Evolutionary conservation across 2,113 vertebrate genomes (phyloP).

Genomic region (Brevimyrus niger): DNA sequence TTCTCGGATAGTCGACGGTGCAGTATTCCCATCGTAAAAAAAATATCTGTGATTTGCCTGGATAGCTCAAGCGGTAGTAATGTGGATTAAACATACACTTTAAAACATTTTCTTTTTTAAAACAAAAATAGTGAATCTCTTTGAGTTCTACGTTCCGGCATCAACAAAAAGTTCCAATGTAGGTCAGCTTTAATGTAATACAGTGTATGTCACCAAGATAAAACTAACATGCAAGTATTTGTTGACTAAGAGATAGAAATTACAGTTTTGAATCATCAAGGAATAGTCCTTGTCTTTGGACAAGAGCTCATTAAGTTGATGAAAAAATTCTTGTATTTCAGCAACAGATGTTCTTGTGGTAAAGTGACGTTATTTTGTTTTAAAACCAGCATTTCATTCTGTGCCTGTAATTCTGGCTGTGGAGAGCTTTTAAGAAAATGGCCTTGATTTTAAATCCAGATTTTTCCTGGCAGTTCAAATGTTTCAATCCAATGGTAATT

Average conservation of each 20-base stretch:
- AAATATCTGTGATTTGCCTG: not conserved
- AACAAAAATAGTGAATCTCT: not conserved
- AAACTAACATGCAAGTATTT: not conserved
- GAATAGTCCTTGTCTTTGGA: slow-evolving; percentile 37
- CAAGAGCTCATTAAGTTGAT: slow-evolving; percentile 41
- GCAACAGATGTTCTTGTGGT: slow-evolving; percentile 32
- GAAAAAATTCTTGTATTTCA: slow-evolving; percentile 28
- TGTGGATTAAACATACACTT: not conserved
- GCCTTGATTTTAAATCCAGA: slow-evolving; percentile 48
- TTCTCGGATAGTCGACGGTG: not conserved
- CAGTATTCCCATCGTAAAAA: not conserved
- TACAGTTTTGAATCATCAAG: slow-evolving; percentile 2
- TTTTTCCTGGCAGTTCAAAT: slow-evolving; percentile 45
- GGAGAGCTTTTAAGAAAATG: slow-evolving; percentile 38
- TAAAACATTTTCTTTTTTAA: not conserved
- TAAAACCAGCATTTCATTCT: slow-evolving; percentile 45
- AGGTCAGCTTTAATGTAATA: not conserved
- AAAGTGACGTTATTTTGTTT: slow-evolving; percentile 36
- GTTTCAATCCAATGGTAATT: slow-evolving; percentile 37
- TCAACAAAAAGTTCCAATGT: not conserved
- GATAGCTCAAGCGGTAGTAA: not conserved
- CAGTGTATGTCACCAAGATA: not conserved
- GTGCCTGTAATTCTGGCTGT: slow-evolving; percentile 43
- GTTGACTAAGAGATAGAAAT: not conserved
- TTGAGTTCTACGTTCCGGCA: not conserved